Conservation (phyloP, 2,113 vertebrate species). For the Orientallactaga bullata region DNA sequence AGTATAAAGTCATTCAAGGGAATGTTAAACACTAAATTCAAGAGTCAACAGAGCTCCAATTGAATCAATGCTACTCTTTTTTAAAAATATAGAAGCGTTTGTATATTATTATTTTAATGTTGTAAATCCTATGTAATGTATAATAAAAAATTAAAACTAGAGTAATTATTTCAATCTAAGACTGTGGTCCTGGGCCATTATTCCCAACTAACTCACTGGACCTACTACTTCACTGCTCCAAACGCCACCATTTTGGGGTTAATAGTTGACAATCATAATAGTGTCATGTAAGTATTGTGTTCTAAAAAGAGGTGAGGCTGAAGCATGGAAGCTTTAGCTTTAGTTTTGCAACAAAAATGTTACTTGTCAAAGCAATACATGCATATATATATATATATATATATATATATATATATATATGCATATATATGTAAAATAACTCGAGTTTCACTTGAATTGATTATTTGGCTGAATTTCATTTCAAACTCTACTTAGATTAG, state of each 20-base stretch:
- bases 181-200: background rate
- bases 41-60: background rate
- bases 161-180: background rate
- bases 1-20: background rate
- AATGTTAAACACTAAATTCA: conserved; percentile 38
- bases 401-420: no score
- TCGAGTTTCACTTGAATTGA: conserved; percentile 27
- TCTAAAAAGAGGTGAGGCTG: conserved; percentile 9
- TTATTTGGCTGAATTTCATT: conserved; percentile 33
- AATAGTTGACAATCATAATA: background rate
- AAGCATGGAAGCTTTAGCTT: background rate
- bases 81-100: background rate
- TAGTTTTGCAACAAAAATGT: conserved; percentile 11
- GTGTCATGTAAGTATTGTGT: conserved; percentile 4
- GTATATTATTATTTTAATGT: conserved; percentile 25
- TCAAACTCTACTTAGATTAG: conserved; percentile 5
- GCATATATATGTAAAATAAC: no score
- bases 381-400: no score
- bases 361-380: conserved; percentile 11
- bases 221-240: background rate
- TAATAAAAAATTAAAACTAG: background rate
- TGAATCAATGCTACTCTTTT: background rate
- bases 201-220: background rate
- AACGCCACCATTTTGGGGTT: background rate
- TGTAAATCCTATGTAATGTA: background rate